Base-by-base conservation (phyloP, 2,888 invertebrate genomes). In the Apotomis capreana region DNA sequence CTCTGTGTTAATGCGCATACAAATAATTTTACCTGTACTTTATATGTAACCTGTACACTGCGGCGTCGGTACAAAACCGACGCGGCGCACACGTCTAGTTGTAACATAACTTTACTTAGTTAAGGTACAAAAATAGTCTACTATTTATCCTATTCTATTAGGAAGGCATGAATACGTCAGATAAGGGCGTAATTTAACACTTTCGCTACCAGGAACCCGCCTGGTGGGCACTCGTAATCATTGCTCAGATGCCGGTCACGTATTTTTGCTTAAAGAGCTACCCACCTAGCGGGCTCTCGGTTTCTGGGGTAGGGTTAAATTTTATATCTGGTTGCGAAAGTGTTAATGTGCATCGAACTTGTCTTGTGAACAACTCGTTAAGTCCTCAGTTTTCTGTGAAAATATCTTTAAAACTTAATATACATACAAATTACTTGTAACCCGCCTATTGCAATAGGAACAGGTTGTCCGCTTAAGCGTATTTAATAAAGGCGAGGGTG, bases 101-200 rank as follows among this genome's bases (percentile, higher is more conserved):
- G 37, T 4, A 63, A 51, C 13, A 70, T 46, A 40, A 46, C 60
- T 68, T 70, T 68, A 61, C 71, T 71, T 71, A 71, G 44, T n/a
- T 57, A 62, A 68, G 40, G 57, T 68, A 59, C 44, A 72, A 63
- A 62, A 63, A 59, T 59, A 60, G 3, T 55, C 26, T 40, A 52
- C 52, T 40, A 15, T 15, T 46, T 51, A 55, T 57, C 57, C 61
- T 68, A 62, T 51, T 67, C 36, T 3, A 36, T 57, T 71, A 68
- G 8, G 40, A 61, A 60, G 57, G 67, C 51, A 62, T 58, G 57
- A 60, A 37, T 40, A 40, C 6, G 40, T 40, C 6, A 68, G 13
- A 13, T 55, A 55, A 8, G 8, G 9, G 5, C 13, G 4, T 10
- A 2, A 26, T 26, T 26, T 26, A n/a, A n/a, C n/a, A n/a, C n/a